Percentiles rank a stretch among this genome's conserved stretches.
Conservation (phyloP, 2,113 vertebrate species). For the Poeciliopsis occidentalis region DNA sequence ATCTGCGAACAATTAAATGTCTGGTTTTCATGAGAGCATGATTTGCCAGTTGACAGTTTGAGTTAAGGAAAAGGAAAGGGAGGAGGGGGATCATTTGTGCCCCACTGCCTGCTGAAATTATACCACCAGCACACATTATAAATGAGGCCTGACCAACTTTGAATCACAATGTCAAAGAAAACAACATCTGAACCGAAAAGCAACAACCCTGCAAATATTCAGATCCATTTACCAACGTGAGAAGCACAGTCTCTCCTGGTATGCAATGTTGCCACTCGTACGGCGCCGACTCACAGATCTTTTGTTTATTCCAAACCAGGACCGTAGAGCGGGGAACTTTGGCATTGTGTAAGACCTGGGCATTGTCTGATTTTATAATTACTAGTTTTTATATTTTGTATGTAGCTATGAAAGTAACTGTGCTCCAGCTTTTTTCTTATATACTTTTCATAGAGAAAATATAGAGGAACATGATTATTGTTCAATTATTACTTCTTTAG, state of each 20-base stretch:
- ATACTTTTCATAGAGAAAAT: background rate
- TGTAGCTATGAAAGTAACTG: background rate
- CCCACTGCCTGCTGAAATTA: conserved; percentile 50
- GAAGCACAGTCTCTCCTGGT: conserved; percentile 30
- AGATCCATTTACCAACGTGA: conserved; percentile 21
- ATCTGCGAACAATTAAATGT: conserved; percentile 82
- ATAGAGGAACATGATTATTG: background rate
- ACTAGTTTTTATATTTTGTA: background rate
- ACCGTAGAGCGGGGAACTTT: conserved; percentile 1
- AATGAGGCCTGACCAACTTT: conserved; percentile 42
- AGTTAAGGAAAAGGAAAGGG: conserved; percentile 24
- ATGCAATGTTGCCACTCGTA: conserved; percentile 8
- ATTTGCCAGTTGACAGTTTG: conserved; percentile 73
- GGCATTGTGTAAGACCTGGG: background rate
- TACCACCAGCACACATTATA: conserved; percentile 58
- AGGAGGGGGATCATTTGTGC: conserved; percentile 5
- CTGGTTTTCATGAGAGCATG: conserved; percentile 76
- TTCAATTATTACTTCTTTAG: background rate
- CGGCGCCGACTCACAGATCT: conserved; percentile 16
- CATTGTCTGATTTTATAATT: background rate
- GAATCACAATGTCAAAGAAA: conserved; percentile 50
- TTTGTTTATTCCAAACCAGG: conserved; percentile 16
- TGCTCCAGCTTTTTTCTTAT: background rate
- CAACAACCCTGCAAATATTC: conserved; percentile 27
- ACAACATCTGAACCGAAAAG: conserved; percentile 35